Percentiles rank a stretch among this genome's conserved stretches.
Evolutionary conservation across 2,888 invertebrate species (phyloP).

Genomic region (Conistra vaccinii): DNA sequence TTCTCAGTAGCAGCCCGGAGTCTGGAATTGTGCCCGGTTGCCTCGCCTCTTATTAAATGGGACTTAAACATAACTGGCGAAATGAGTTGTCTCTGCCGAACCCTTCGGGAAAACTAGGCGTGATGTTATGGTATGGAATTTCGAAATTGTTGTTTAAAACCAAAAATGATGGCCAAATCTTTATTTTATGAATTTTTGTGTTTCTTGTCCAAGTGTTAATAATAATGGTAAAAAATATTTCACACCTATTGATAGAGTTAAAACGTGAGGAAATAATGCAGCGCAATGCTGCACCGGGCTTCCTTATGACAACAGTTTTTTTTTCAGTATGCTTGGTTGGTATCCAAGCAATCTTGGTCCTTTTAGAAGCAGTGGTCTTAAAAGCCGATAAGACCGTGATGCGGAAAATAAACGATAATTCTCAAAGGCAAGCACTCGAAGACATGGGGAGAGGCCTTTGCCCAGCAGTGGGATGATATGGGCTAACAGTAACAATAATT

Average conservation of each 20-base stretch:
- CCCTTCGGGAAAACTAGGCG: too few species aligned
- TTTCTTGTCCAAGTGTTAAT: not conserved
- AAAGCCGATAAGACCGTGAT: not conserved
- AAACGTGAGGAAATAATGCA: too few species aligned
- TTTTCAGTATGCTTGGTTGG: not conserved
- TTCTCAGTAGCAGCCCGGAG: too few species aligned
- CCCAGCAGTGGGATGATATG: too few species aligned
- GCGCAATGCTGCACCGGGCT: not conserved
- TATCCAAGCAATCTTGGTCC: not conserved
- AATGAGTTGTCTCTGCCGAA: too few species aligned
- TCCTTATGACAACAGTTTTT: too few species aligned
- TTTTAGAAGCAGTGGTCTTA: not conserved
- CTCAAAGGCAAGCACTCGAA: not conserved
- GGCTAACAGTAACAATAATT: too few species aligned
- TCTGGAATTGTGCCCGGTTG: too few species aligned
- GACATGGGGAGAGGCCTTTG: too few species aligned
- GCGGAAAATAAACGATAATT: not conserved
- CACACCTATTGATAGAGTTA: not conserved
- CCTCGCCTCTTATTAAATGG: too few species aligned
- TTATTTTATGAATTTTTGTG: not conserved
- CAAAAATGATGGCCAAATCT: not conserved
- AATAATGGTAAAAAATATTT: not conserved
- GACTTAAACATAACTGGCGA: too few species aligned
- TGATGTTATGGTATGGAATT: too few species aligned
- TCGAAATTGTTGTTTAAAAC: not conserved